Conservation (phyloP, 2,113 vertebrate species). For the Cyprinodon variegatus region DNA sequence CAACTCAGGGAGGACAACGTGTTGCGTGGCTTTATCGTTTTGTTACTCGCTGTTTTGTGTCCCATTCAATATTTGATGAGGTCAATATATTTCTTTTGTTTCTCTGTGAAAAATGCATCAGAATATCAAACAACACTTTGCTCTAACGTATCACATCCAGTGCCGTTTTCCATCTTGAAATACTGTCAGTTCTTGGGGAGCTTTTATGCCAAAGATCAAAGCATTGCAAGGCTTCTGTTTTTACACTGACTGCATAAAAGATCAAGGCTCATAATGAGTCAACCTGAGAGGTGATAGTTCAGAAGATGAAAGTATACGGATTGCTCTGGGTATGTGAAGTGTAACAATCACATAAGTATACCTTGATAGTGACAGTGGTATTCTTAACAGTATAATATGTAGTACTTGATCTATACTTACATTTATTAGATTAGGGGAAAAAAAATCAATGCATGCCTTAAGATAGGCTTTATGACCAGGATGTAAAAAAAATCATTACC, state of each 20-base stretch:
- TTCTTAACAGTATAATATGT: slow-evolving; percentile 34
- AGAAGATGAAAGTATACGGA: slow-evolving; percentile 64
- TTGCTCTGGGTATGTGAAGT: slow-evolving; percentile 45
- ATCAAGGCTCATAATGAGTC: slow-evolving; percentile 73
- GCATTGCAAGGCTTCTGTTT: slow-evolving; percentile 58
- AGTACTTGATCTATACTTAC: slow-evolving; percentile 56
- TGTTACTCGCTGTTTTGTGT: slow-evolving; percentile 1
- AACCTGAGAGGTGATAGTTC: slow-evolving; percentile 73
- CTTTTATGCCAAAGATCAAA: slow-evolving; percentile 69
- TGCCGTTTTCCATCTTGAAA: slow-evolving; percentile 54
- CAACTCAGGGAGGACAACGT: slow-evolving; percentile 6
- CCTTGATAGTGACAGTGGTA: slow-evolving; percentile 26
- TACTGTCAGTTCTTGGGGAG: slow-evolving; percentile 55
- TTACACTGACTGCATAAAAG: slow-evolving; percentile 69
- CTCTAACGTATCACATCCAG: slow-evolving; percentile 29
- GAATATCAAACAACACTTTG: slow-evolving; percentile 64
- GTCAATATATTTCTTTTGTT: slow-evolving; percentile 63
- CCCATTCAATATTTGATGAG: slow-evolving; percentile 48
- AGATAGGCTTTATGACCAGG: neutral
- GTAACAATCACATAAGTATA: slow-evolving; percentile 17
- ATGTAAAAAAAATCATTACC: neutral
- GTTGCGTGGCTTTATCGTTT: slow-evolving; percentile 5
- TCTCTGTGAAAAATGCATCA: slow-evolving; percentile 55
- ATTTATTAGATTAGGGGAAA: slow-evolving; percentile 29
- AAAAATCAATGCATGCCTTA: slow-evolving; percentile 15